Evolutionary conservation across 2,888 invertebrate species (phyloP), one percentile per base, ranked within the genome.

Genomic region (Nebria salina): DNA sequence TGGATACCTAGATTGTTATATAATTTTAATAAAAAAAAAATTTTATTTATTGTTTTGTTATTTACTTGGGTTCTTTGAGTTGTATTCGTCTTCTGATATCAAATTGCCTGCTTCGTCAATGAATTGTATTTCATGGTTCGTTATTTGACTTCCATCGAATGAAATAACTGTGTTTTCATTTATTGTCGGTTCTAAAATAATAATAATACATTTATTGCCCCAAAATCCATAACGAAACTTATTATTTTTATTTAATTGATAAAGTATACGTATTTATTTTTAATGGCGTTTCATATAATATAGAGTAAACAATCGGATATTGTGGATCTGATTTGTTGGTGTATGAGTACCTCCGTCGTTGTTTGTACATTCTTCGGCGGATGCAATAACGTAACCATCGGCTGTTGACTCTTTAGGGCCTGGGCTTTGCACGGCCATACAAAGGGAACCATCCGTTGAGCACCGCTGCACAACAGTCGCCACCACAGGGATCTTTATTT

Each of bases 401-500:
- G 42, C 43, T 25, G 66, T 66, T 20, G 13, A 72, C 25, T 82
- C 82, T 7, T 82, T 80, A 0, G 88, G 88, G 41, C 88, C 89
- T 3, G 89, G 88, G 84, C 88, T 88, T 65, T 88, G 85, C 1
- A 89, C 86, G 1, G 88, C 87, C 87, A 88, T 88, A 20, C 87
- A 87, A 82, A 89, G 84, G 15, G 86, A 85, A 0, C 88, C 88
- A 64, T 87, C 87, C 42, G 86, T 85, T 5, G 85, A 86, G 76
- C 86, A 86, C 77, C 88, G 87, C 82, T 89, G 89, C 42, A 89
- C 86, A 0, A 89, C 88, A 0, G 88, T 89, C 0, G 89, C 89
- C 9, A 89, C 89, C 15, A 89, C 89, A 0, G 89, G 89, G 77
- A 89, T 87, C 81, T 87, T 88, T 68, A 89, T 88, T 83, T 88